phyloP scores from a whole-genome alignment of 2,113 vertebrate genomes.

The Laterallus jamaicensis region DNA sequence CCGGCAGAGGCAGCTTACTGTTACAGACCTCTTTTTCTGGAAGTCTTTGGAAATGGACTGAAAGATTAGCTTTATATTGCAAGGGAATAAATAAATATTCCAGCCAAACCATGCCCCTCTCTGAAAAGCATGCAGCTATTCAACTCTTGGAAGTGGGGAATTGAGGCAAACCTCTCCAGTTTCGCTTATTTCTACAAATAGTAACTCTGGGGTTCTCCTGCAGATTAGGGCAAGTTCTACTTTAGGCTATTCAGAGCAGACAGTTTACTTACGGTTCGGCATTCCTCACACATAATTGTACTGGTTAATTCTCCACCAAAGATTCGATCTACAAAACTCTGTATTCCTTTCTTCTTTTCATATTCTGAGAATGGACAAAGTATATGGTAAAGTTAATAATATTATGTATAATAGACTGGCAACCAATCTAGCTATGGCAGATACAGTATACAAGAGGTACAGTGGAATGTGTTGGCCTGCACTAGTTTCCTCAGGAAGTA shows the following conservation, averaged over 20 bases:
- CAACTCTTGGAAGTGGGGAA: background rate
- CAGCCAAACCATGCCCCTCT: background rate
- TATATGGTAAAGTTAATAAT: background rate
- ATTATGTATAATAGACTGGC: background rate
- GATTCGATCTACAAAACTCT: constrained; percentile 89
- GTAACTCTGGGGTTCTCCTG: background rate
- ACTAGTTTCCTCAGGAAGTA: background rate
- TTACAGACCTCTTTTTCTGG: background rate
- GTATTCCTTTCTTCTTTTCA: constrained; percentile 83
- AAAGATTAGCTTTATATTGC: background rate
- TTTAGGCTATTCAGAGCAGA: background rate
- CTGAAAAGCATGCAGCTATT: background rate
- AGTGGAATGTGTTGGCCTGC: background rate
- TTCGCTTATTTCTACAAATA: background rate
- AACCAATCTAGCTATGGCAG: background rate
- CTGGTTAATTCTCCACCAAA: constrained; percentile 95
- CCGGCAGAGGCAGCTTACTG: background rate
- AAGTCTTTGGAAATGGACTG: background rate
- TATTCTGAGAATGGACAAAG: constrained; percentile 79
- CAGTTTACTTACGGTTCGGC: constrained; percentile 84
- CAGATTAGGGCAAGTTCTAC: background rate
- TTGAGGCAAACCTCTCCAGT: background rate
- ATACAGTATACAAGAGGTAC: background rate
- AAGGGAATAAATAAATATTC: background rate
- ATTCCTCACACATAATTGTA: constrained; percentile 94